These are phyloP conservation scores for Trididemnum miniatum DNA, from an alignment of 23 tunicate genomes.

Conservation along the genomic window DNA sequence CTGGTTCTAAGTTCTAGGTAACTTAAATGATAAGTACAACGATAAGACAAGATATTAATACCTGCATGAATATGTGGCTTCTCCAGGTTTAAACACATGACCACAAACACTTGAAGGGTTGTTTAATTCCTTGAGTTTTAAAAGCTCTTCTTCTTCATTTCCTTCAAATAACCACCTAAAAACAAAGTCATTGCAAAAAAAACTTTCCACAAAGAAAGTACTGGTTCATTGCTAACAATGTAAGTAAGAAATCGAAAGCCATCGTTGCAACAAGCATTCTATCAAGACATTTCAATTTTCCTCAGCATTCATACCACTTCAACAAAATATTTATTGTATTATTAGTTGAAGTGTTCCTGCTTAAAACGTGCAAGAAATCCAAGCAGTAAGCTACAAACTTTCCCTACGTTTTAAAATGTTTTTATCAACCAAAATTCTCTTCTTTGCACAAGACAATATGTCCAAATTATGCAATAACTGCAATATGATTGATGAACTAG, in stretches of 20 bases:
- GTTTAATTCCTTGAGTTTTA: slow-evolving; percentile 49
- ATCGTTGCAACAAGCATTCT: too few relatives aligned
- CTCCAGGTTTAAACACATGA: slow-evolving; percentile 77
- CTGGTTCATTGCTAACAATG: background rate
- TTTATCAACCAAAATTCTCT: background rate
- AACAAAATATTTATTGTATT: background rate
- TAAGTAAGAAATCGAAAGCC: background rate
- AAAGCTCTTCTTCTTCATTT: slow-evolving; percentile 32
- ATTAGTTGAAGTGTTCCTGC: background rate
- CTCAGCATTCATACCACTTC: too few relatives aligned
- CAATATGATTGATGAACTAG: background rate
- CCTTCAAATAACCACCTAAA: slow-evolving; percentile 69
- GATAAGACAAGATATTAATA: too few relatives aligned
- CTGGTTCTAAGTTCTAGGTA: too few relatives aligned
- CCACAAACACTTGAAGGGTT: slow-evolving; percentile 73
- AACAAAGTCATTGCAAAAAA: background rate
- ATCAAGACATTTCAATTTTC: too few relatives aligned
- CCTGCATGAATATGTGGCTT: slow-evolving; percentile 91
- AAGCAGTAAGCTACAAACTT: background rate
- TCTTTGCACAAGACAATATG: background rate
- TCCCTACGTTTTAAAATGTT: background rate
- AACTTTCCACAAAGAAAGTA: background rate
- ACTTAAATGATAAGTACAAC: too few relatives aligned
- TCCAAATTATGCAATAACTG: background rate
- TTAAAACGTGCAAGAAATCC: too few relatives aligned